These are phyloP conservation scores for Danio tinwini DNA, from an alignment of 2,797 vertebrate species.

Conservation along the genomic window DNA sequence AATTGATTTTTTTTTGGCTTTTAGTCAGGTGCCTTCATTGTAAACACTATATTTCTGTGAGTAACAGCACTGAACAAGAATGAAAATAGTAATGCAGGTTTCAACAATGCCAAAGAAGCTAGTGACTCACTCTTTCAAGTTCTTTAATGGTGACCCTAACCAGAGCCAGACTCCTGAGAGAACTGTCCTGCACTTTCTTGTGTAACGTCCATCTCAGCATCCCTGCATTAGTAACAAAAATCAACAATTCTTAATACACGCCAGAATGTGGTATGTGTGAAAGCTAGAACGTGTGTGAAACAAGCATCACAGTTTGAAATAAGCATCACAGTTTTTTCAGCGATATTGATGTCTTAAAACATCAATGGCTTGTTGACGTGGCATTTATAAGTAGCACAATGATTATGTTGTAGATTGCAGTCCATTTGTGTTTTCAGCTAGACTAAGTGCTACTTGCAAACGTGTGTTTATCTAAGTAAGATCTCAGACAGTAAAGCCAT, in stretches of 20 bases:
- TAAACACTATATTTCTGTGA: not conserved
- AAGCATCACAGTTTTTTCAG: not conserved
- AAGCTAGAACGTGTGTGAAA: not conserved
- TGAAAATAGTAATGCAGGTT: not conserved
- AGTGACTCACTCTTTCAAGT: conserved; percentile 84
- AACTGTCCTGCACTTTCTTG: conserved; percentile 88
- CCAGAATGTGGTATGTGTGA: too few relatives aligned
- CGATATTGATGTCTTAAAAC: not conserved
- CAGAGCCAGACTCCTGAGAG: conserved; percentile 79
- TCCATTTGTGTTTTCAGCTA: not conserved
- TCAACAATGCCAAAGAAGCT: conserved; percentile 4
- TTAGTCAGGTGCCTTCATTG: not conserved
- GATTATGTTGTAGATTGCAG: not conserved
- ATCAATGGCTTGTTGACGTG: not conserved
- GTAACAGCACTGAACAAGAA: not conserved
- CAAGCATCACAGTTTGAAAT: not conserved
- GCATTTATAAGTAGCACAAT: not conserved
- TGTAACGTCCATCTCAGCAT: conserved; percentile 96
- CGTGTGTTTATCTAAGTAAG: not conserved
- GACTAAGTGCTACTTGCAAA: not conserved
- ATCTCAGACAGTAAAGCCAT: not conserved
- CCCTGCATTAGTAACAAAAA: conserved; percentile 73
- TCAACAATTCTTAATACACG: conserved; percentile 28
- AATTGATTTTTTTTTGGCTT: too few relatives aligned
- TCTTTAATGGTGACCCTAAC: conserved; percentile 89